phyloP scores from a whole-genome alignment of 2,888 invertebrate genomes.

The Schrankia costaestrigalis region DNA sequence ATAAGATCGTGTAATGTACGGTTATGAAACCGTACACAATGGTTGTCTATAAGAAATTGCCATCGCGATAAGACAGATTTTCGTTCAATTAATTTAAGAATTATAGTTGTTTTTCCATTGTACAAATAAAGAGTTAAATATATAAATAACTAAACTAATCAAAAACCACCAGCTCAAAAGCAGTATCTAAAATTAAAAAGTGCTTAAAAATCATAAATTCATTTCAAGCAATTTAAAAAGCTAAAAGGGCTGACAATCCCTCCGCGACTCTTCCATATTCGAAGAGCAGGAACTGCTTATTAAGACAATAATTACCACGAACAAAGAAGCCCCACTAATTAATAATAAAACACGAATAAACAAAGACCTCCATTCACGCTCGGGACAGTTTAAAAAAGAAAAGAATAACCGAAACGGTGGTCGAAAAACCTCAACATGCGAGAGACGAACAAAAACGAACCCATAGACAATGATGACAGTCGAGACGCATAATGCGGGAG shows the following conservation, averaged over 20 bases:
- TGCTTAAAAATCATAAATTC: constrained; percentile 28
- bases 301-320: constrained; percentile 80
- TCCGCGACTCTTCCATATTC: constrained; percentile 62
- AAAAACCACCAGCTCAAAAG: too few species aligned
- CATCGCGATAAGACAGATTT: too few species aligned
- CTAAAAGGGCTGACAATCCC: constrained; percentile 65
- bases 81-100: background rate
- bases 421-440: constrained; percentile 79
- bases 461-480: constrained; percentile 79
- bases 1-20: too few species aligned
- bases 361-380: constrained; percentile 77
- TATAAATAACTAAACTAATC: too few species aligned
- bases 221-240: constrained; percentile 56
- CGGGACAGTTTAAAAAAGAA: constrained; percentile 70
- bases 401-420: constrained; percentile 77
- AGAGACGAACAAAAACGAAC: constrained; percentile 73
- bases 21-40: too few species aligned
- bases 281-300: constrained; percentile 78
- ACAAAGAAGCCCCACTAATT: constrained; percentile 79
- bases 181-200: background rate
- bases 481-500: constrained; percentile 80
- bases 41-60: too few species aligned
- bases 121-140: too few species aligned
- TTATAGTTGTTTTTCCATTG: background rate
- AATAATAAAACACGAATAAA: constrained; percentile 80